Evolutionary conservation across 2,888 invertebrate species (phyloP).

Genomic region (Bibio marci): DNA sequence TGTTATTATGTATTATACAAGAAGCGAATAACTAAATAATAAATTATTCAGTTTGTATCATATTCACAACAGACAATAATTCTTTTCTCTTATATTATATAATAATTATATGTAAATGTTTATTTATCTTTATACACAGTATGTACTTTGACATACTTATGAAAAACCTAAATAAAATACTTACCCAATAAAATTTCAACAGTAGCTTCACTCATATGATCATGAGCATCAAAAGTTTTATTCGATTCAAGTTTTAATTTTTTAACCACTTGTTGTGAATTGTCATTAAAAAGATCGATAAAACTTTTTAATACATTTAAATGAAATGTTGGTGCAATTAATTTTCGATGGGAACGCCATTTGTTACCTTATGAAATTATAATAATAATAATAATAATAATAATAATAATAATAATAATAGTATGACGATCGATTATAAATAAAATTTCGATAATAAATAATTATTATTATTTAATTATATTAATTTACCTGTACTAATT

Average conservation of each 20-base stretch:
- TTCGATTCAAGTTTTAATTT: slow-evolving; percentile 49
- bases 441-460: slow-evolving; percentile 1
- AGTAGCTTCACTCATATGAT: slow-evolving; percentile 72
- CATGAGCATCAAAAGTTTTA: slow-evolving; percentile 59
- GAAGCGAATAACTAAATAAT: no score
- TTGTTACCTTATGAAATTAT: slow-evolving; percentile 41
- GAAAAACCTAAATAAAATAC: slow-evolving; percentile 20
- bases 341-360: slow-evolving; percentile 71
- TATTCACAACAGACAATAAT: no score
- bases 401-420: neutral
- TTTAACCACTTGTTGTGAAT: slow-evolving; percentile 55
- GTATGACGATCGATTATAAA: no score
- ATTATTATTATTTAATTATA: neutral
- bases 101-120: slow-evolving; percentile 50
- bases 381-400: no score
- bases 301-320: slow-evolving; percentile 74
- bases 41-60: no score
- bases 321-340: slow-evolving; percentile 79
- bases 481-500: slow-evolving; percentile 51
- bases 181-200: slow-evolving; percentile 64
- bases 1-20: no score
- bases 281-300: slow-evolving; percentile 70
- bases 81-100: no score
- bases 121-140: no score
- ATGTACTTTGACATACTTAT: no score